Evolutionary conservation across 2,113 vertebrate species (phyloP).

Genomic region (Gallinago media): DNA sequence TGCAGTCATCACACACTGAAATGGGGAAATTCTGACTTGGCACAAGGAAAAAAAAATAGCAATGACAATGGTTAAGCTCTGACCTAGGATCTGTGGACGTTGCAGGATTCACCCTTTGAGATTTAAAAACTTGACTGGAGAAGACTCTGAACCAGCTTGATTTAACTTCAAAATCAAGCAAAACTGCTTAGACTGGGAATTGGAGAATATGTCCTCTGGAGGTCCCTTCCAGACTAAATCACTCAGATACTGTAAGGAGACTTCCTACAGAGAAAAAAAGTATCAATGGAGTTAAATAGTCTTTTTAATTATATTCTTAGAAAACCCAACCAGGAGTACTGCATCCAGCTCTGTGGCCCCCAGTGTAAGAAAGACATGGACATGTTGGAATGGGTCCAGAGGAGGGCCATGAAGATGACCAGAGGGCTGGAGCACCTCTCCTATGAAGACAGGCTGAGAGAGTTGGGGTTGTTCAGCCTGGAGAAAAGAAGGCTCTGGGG

Average conservation of each 20-base stretch:
- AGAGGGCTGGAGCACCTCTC: neutral
- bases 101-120: neutral
- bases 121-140: neutral
- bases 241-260: neutral
- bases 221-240: constrained; percentile 9
- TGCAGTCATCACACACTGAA: neutral
- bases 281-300: neutral
- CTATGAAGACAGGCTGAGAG: neutral
- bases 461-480: neutral
- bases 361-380: neutral
- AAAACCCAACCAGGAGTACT: neutral
- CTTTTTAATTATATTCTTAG: neutral
- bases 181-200: neutral
- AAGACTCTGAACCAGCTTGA: neutral
- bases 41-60: neutral
- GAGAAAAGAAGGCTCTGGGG: neutral
- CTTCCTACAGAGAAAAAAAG: neutral
- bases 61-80: neutral
- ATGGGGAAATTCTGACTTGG: neutral
- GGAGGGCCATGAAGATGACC: neutral
- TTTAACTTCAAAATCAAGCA: neutral
- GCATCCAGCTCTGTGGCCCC: neutral
- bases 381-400: neutral
- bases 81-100: neutral
- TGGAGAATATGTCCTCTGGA: neutral